Conservation (phyloP, 2,888 invertebrate species). For the Heliconius ismenius region DNA sequence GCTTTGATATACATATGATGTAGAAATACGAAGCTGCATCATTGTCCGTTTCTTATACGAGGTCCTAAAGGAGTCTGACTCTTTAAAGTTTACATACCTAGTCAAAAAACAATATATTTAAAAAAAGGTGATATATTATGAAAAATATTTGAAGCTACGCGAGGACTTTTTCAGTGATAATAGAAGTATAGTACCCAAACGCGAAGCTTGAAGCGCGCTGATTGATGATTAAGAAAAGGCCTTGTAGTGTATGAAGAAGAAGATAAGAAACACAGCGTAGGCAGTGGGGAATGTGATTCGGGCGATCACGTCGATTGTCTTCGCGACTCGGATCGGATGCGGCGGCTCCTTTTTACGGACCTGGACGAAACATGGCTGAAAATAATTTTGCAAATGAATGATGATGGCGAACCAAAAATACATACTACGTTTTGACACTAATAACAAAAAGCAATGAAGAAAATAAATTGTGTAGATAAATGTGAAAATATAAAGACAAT, state of each 20-base stretch:
- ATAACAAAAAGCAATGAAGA: constrained; percentile 21
- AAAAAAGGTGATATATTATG: background rate
- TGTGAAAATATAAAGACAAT: background rate
- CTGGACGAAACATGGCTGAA: constrained; percentile 91
- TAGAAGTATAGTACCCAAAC: constrained; percentile 51
- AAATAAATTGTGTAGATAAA: constrained; percentile 2
- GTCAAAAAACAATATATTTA: background rate
- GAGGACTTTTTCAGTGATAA: constrained; percentile 9
- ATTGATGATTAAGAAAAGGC: constrained; percentile 85
- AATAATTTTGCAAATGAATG: constrained; percentile 73
- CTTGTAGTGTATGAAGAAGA: constrained; percentile 97
- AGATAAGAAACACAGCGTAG: constrained; percentile 95
- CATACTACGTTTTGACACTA: constrained; percentile 25
- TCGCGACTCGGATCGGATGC: constrained; percentile 95
- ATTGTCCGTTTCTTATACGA: constrained; percentile 2
- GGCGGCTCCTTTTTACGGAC: constrained; percentile 95
- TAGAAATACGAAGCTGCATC: constrained; percentile 59
- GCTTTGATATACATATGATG: constrained; percentile 54
- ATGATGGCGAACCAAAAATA: constrained; percentile 58
- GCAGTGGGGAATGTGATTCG: constrained; percentile 96
- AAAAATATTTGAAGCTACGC: background rate
- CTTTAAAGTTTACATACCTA: constrained; percentile 4
- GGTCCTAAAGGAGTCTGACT: constrained; percentile 3
- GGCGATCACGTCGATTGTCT: constrained; percentile 96
- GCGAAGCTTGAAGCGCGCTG: constrained; percentile 57